phyloP scores from a whole-genome alignment of 2,113 vertebrate species.

The Cyanistes caeruleus region DNA sequence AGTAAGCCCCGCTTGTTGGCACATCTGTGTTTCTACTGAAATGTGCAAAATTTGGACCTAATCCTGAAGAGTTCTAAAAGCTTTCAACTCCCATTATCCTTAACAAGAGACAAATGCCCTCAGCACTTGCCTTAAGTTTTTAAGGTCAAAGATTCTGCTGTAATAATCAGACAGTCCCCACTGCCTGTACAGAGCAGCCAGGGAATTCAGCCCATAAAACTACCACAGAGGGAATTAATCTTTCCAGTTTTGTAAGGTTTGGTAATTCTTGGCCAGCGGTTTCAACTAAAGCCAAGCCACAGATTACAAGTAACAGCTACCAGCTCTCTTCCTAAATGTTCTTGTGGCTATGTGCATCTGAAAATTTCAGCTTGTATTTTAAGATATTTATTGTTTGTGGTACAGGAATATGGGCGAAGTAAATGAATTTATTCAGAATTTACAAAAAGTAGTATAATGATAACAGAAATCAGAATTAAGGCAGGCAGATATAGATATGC shows the following conservation, averaged over 20 bases:
- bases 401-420: neutral
- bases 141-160: constrained; percentile 28
- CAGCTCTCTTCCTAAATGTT: neutral
- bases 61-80: constrained; percentile 37
- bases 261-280: neutral
- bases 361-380: neutral
- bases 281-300: neutral
- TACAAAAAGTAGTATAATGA: neutral
- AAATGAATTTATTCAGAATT: neutral
- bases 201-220: neutral
- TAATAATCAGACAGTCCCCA: neutral
- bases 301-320: neutral
- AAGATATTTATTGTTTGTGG: neutral
- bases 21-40: constrained; percentile 5
- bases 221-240: neutral
- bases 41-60: constrained; percentile 30
- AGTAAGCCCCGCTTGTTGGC: neutral
- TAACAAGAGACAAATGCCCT: neutral
- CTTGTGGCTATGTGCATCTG: neutral
- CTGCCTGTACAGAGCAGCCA: neutral
- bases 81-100: constrained; percentile 52
- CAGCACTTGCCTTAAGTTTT: neutral
- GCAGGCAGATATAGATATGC: neutral
- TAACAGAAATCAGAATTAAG: neutral
- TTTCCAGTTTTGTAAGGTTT: neutral